Evolutionary conservation across 2,888 invertebrate species (phyloP).

Genomic region (Eucriotettix oculatus): DNA sequence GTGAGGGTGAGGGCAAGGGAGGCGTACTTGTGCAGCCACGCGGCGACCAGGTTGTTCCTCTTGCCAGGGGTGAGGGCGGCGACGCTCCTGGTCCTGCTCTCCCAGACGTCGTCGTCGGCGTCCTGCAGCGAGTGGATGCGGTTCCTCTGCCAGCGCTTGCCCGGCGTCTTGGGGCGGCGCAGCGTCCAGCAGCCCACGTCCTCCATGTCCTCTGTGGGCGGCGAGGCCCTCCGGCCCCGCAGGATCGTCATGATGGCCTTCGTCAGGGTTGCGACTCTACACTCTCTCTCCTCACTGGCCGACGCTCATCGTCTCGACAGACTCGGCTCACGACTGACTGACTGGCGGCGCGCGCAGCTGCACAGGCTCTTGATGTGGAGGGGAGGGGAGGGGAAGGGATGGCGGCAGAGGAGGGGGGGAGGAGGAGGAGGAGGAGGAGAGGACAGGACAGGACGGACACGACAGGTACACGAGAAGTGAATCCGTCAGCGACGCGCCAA

Average conservation of each 20-base stretch:
- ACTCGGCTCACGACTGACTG: background rate
- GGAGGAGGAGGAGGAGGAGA: background rate
- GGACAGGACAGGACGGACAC: background rate
- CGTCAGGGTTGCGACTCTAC: too few relatives aligned
- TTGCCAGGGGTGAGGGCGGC: too few relatives aligned
- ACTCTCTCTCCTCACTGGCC: too few relatives aligned
- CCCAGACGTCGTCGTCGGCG: background rate
- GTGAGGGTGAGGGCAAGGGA: too few relatives aligned
- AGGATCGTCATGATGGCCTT: background rate
- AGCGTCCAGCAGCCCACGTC: background rate
- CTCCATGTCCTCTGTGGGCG: background rate
- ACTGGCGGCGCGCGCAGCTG: background rate
- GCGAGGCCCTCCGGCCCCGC: background rate
- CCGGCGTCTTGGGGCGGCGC: background rate
- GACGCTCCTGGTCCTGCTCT: background rate
- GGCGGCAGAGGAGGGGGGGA: background rate
- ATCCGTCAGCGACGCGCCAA: too few relatives aligned
- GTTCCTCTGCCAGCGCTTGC: background rate
- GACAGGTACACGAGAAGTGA: background rate
- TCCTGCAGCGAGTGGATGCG: background rate
- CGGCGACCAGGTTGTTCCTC: background rate
- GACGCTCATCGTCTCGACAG: background rate
- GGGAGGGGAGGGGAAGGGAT: background rate
- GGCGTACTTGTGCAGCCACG: slow-evolving; percentile 2
- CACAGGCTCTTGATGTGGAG: background rate